phyloP scores from a whole-genome alignment of 1,140 invertebrate species.

The Seison nebaliae region DNA sequence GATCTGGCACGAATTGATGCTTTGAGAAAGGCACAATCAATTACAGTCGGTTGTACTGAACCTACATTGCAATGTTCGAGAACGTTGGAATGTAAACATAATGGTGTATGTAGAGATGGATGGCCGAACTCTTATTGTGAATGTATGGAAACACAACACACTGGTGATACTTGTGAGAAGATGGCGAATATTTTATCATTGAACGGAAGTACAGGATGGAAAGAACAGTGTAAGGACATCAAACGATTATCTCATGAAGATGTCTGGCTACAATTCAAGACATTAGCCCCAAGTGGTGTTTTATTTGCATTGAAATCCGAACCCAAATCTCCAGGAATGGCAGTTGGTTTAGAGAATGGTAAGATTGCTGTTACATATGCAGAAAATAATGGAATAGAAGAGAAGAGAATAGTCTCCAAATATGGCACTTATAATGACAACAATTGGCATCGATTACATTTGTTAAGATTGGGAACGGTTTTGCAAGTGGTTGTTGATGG shows the following conservation, averaged over 20 bases:
- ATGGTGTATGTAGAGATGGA: conserved; percentile 4
- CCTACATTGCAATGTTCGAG: not conserved
- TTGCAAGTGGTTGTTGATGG: not conserved
- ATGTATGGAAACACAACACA: conserved; percentile 1
- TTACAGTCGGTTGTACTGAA: not conserved
- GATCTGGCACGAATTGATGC: not conserved
- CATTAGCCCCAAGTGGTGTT: conserved; percentile 4
- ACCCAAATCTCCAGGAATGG: not conserved
- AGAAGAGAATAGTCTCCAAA: not conserved
- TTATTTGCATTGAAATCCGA: conserved; percentile 8
- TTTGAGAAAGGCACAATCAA: not conserved
- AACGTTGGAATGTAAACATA: not conserved
- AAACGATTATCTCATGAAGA: not conserved
- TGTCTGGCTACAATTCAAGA: conserved; percentile 1
- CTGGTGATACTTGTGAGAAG: conserved; percentile 4
- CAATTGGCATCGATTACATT: conserved; percentile 5
- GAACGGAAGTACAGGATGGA: conserved; percentile 5
- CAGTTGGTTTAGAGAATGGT: conserved; percentile 5
- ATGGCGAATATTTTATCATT: conserved; percentile 6
- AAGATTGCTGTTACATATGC: conserved; percentile 4
- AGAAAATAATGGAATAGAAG: conserved; percentile 5
- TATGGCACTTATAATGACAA: conserved; percentile 4
- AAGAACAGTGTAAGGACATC: not conserved
- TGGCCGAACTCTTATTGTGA: not conserved
- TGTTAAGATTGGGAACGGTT: not conserved